phyloP scores from a whole-genome alignment of 2,797 vertebrate species.

The Avahi laniger region DNA sequence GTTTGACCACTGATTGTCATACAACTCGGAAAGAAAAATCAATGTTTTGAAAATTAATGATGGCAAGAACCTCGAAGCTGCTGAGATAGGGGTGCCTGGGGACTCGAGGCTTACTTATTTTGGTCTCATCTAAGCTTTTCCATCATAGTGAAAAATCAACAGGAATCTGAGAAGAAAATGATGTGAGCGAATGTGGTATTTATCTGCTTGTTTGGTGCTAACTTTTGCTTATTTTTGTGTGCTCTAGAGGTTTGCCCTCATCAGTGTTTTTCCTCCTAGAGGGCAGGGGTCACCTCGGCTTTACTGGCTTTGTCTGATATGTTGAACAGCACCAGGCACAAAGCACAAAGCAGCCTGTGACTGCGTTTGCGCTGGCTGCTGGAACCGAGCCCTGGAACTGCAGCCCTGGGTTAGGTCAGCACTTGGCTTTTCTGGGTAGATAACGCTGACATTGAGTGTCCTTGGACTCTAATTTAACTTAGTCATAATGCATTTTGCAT shows the following conservation, averaged over 20 bases:
- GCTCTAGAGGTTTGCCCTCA: conserved; percentile 25
- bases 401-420: conserved; percentile 53
- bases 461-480: conserved; percentile 58
- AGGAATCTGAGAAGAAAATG: background rate
- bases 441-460: conserved; percentile 59
- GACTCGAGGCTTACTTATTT: conserved; percentile 29
- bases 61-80: background rate
- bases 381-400: conserved; percentile 65
- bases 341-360: conserved; percentile 41
- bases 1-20: background rate
- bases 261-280: conserved; percentile 50
- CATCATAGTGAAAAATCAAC: conserved; percentile 35
- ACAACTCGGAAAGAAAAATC: background rate
- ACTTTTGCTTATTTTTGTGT: conserved; percentile 3
- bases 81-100: background rate
- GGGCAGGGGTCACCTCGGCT: conserved; percentile 30
- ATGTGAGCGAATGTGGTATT: background rate
- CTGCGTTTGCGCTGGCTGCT: conserved; percentile 16
- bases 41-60: conserved; percentile 26
- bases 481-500: conserved; percentile 38
- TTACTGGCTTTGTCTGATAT: conserved; percentile 31
- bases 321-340: background rate
- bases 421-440: conserved; percentile 39
- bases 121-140: conserved; percentile 53
- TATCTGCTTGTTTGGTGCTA: background rate